Base-by-base conservation (phyloP, 2,113 vertebrate genomes). In the Tichodroma muraria region DNA sequence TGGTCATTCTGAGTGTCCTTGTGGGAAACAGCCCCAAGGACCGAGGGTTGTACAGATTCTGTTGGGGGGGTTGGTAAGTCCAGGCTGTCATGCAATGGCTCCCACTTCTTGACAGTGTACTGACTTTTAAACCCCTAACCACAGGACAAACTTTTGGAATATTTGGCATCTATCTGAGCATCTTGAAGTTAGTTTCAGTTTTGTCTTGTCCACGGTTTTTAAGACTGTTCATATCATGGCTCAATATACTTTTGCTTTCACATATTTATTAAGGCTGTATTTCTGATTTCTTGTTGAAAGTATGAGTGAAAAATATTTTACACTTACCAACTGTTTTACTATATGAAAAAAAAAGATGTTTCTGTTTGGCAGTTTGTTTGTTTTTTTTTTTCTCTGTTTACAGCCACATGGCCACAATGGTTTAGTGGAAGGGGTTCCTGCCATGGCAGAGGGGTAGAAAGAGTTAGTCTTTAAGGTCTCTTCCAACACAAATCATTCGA, bases 371-470 rank as follows among this genome's bases (percentile, higher is more conserved):
- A 56, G 4, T 59, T 31, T 24, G 25, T 31, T 44, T 9, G 65
- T 40, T 69, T 42, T 45, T 40, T 27, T 37, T 42, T 35, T 50
- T 8, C 27, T 59, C 42, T 13, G 14, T 71, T 54, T 68, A 70
- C 13, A 71, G 45, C 14, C 9, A 27, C 11, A 23, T 22, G n/a
- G n/a, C n/a, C n/a, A n/a, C n/a, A n/a, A n/a, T n/a, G 10, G 14
- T 61, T 60, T 47, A 54, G 35, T 61, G 30, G 10, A 61, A 82
- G 11, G 6, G 19, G 22, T 6, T 45, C 30, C 38, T 68, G 61
- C 5, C 30, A 18, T 4, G 8, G 18, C 8, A 49, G 4, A 2
- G 11, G 7, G 6, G 4, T 61, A 15, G 25, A 82, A 61, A 0
- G 0, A 49, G 4, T 49, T 27, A 27, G 56, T 24, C 17, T 56